A percentile compares a stretch with the other conserved stretches of the same genome.
phyloP scores from a whole-genome alignment of 2,888 invertebrate species.

The Cheiracanthium punctorium region DNA sequence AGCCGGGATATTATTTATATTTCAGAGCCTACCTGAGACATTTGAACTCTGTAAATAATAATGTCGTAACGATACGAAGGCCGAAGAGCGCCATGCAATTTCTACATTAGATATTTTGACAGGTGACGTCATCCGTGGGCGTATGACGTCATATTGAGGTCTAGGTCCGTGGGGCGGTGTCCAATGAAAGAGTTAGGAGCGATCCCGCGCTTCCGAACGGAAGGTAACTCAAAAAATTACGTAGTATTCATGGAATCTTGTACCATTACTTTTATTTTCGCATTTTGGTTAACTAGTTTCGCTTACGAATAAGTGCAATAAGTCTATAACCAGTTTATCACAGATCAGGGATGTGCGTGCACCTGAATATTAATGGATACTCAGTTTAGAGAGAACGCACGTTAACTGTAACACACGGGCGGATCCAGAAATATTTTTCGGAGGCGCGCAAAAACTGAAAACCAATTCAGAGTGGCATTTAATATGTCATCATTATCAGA shows the following conservation, averaged over 20 bases:
- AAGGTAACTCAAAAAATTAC: conserved; percentile 31
- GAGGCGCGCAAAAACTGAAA: too few species aligned
- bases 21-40: background rate
- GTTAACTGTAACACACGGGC: too few species aligned
- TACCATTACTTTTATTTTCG: background rate
- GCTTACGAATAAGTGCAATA: background rate
- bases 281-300: conserved; percentile 10
- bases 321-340: background rate
- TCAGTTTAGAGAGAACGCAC: too few species aligned
- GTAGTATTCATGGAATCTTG: conserved; percentile 20
- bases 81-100: conserved; percentile 31
- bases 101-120: conserved; percentile 35
- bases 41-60: conserved; percentile 3
- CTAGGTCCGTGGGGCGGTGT: conserved; percentile 38
- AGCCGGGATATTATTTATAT: background rate
- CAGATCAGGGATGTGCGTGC: background rate
- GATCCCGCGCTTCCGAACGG: conserved; percentile 52
- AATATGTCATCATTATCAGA: too few species aligned
- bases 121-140: conserved; percentile 56
- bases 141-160: conserved; percentile 58
- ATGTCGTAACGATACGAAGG: conserved; percentile 30
- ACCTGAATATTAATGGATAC: too few species aligned
- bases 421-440: too few species aligned
- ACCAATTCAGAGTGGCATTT: too few species aligned
- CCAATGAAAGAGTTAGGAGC: conserved; percentile 28